Evolutionary conservation across 2,888 invertebrate species (phyloP).

Genomic region (Thelaira solivaga): DNA sequence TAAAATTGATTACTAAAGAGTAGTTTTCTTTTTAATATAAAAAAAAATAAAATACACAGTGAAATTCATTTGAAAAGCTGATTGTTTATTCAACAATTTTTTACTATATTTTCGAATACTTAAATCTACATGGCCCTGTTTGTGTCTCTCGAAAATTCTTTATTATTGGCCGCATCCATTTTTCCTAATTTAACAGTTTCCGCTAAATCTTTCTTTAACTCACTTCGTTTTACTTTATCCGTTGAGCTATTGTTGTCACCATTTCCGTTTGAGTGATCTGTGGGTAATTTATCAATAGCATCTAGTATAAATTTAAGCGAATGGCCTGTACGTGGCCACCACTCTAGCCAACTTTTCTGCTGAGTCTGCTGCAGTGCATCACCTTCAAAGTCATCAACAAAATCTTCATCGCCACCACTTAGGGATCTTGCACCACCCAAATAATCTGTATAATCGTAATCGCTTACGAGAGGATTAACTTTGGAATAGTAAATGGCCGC

Average conservation of each 20-base stretch:
- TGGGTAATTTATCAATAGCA: constrained; percentile 75
- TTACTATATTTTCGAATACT: no score
- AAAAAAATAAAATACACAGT: no score
- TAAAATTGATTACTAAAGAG: no score
- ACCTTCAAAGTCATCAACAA: constrained; percentile 70
- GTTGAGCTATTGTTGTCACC: background rate
- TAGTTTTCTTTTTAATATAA: no score
- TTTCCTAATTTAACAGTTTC: no score
- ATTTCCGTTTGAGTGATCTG: constrained; percentile 64
- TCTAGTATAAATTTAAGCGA: constrained; percentile 75
- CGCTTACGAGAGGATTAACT: constrained; percentile 88
- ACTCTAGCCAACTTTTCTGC: constrained; percentile 65
- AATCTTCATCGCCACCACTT: constrained; percentile 77
- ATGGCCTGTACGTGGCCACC: constrained; percentile 73
- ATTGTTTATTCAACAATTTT: no score
- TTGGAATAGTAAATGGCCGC: constrained; percentile 93
- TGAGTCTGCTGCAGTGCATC: background rate
- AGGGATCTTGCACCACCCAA: constrained; percentile 82
- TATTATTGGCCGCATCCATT: no score
- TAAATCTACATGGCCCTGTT: no score
- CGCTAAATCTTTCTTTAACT: no score
- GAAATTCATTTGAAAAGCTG: no score
- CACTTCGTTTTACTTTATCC: background rate
- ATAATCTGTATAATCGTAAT: constrained; percentile 87
- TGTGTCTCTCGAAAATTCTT: no score